These are phyloP conservation scores for Rhyacophila brunnea DNA, from an alignment of 1,140 invertebrate genomes.

Conservation along the genomic window DNA sequence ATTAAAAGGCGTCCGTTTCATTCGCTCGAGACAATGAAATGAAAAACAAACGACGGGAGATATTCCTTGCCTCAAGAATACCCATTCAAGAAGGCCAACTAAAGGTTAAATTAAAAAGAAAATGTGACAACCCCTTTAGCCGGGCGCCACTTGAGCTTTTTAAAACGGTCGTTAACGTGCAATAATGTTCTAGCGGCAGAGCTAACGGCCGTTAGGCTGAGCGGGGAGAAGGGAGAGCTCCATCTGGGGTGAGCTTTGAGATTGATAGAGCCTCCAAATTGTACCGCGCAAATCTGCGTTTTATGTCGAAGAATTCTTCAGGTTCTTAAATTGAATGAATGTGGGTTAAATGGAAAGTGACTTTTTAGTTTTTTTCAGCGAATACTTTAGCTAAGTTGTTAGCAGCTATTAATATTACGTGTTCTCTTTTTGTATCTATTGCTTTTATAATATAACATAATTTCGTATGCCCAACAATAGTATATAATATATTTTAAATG, in stretches of 20 bases:
- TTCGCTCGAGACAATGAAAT: constrained; percentile 24
- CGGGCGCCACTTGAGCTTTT: constrained; percentile 20
- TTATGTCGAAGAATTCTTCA: constrained; percentile 30
- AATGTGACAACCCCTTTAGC: constrained; percentile 34
- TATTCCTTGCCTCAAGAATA: constrained; percentile 11
- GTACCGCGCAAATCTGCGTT: constrained; percentile 35
- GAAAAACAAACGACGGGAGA: constrained; percentile 13
- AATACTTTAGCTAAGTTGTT: too few species aligned
- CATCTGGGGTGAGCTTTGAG: constrained; percentile 5
- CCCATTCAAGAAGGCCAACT: constrained; percentile 19
- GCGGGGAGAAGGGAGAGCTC: background rate
- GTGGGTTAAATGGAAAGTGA: constrained; percentile 30
- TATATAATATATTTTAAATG: too few species aligned
- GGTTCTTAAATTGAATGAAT: constrained; percentile 20
- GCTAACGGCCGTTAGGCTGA: constrained; percentile 25
- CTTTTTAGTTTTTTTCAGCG: constrained; percentile 7
- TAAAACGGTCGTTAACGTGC: constrained; percentile 37
- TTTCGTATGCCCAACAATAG: too few species aligned
- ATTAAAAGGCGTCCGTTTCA: background rate
- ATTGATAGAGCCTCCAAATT: constrained; percentile 34
- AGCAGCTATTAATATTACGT: too few species aligned
- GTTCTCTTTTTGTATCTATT: too few species aligned
- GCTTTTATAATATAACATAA: too few species aligned
- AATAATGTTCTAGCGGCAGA: constrained; percentile 30
- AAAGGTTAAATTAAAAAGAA: constrained; percentile 35